Evolutionary conservation across 37 sponge, comb jelly and placozoan species (phyloP).

Genomic region (Petrosia ficiformis): DNA sequence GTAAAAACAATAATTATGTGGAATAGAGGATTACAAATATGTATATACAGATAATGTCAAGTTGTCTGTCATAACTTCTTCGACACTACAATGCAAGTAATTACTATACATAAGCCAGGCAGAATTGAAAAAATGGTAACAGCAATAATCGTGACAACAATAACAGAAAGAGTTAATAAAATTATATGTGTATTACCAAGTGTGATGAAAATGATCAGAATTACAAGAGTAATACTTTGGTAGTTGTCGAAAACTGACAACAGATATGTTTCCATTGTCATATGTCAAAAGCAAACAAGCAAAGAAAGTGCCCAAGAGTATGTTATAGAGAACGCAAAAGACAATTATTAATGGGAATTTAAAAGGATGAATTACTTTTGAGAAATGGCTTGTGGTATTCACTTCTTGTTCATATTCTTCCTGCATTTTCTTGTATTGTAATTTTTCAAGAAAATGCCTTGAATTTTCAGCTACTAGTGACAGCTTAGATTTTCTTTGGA

Average conservation of each 20-base stretch:
- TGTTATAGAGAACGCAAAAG: neutral
- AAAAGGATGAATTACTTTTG: neutral
- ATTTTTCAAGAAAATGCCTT: constrained; percentile 29
- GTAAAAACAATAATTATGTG: too few species aligned
- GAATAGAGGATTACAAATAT: too few species aligned
- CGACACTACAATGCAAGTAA: too few species aligned
- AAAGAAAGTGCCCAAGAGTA: neutral
- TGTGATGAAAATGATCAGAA: constrained; percentile 7
- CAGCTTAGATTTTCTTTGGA: constrained; percentile 1
- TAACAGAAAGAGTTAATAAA: neutral
- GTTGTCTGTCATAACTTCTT: too few species aligned
- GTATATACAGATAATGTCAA: too few species aligned
- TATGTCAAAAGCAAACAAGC: neutral
- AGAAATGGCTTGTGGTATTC: neutral
- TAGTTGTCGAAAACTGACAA: neutral
- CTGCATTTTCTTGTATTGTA: constrained; percentile 18
- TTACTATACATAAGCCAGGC: too few species aligned
- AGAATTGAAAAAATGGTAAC: too few species aligned
- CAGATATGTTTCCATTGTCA: neutral
- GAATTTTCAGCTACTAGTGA: constrained; percentile 3
- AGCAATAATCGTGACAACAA: neutral
- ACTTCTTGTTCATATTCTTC: neutral
- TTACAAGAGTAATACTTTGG: neutral
- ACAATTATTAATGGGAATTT: neutral
- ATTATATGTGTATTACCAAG: constrained; percentile 23